Evolutionary conservation across 2,797 vertebrate species (phyloP).

Genomic region (Hirundo rustica): DNA sequence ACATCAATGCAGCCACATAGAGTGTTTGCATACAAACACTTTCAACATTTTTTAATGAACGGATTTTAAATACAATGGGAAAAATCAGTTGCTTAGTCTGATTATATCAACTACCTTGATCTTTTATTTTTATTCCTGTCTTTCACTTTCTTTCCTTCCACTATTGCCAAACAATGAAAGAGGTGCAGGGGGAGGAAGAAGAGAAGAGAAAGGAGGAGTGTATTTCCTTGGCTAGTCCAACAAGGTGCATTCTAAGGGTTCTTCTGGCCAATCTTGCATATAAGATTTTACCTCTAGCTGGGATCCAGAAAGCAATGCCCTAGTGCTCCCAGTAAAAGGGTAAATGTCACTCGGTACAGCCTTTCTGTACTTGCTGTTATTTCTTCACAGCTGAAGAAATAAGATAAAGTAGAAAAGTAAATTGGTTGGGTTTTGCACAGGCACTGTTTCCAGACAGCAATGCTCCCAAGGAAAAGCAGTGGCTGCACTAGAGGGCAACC

Average conservation of each 20-base stretch:
- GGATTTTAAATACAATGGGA: not conserved
- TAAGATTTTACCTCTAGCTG: not conserved
- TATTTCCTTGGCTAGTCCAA: not conserved
- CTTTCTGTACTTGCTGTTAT: not conserved
- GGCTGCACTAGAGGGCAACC: not conserved
- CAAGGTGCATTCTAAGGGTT: not conserved
- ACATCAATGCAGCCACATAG: not conserved
- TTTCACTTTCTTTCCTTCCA: not conserved
- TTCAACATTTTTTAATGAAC: not conserved
- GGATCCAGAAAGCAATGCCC: not conserved
- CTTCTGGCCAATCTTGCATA: not conserved
- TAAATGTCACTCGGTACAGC: not conserved
- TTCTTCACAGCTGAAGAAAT: not conserved
- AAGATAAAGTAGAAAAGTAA: not conserved
- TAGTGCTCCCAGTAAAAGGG: not conserved
- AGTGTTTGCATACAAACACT: not conserved
- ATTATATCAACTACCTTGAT: not conserved
- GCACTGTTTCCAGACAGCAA: not conserved
- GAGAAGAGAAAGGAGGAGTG: not conserved
- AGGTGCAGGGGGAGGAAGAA: not conserved
- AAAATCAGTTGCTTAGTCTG: not conserved
- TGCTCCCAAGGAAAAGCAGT: not conserved
- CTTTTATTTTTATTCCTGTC: not conserved
- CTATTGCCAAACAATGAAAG: not conserved
- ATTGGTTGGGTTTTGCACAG: not conserved